A percentile compares a stretch with the other conserved stretches of the same genome.
Conservation (phyloP, 2,797 vertebrate genomes). For the Merluccius polli region DNA sequence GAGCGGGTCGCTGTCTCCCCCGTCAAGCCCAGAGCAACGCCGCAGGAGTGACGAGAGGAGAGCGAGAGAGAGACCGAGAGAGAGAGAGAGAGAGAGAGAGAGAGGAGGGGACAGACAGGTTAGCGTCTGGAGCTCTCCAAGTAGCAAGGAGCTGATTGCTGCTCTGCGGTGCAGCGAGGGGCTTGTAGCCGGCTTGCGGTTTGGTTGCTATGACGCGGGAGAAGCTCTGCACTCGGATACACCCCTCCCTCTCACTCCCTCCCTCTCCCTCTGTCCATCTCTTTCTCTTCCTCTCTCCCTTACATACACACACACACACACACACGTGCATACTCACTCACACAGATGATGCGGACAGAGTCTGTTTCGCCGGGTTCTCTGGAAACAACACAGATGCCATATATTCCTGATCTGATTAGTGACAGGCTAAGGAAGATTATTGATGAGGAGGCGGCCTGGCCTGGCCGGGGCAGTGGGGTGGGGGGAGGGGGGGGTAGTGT, state of each 20-base stretch:
- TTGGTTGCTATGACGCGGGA: conserved; percentile 69
- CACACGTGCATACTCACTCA: not conserved
- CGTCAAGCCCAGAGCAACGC: conserved; percentile 64
- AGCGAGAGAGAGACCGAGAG: conserved; percentile 49
- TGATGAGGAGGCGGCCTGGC: conserved; percentile 46
- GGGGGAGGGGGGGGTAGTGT: conserved; percentile 43
- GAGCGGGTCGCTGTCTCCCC: conserved; percentile 66
- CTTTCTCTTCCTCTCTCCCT: conserved; percentile 7
- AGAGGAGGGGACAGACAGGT: conserved; percentile 63
- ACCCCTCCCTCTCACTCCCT: conserved; percentile 40
- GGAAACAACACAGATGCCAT: conserved; percentile 1
- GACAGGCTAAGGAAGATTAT: conserved; percentile 58
- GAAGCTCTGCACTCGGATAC: conserved; percentile 60
- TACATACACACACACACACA: conserved; percentile 4
- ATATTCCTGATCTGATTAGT: conserved; percentile 51
- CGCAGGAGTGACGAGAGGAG: conserved; percentile 64
- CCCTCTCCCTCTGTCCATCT: conserved; percentile 1
- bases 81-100: conserved; percentile 37
- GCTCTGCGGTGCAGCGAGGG: conserved; percentile 69
- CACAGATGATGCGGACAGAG: conserved; percentile 22
- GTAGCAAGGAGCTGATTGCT: conserved; percentile 56
- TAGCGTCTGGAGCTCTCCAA: conserved; percentile 63
- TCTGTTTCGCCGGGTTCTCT: conserved; percentile 30
- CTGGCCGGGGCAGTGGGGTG: conserved; percentile 38
- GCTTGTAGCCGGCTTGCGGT: conserved; percentile 55